These are phyloP conservation scores for Alligator mississippiensis DNA, from an alignment of 2,113 vertebrate species.

Conservation along the genomic window DNA sequence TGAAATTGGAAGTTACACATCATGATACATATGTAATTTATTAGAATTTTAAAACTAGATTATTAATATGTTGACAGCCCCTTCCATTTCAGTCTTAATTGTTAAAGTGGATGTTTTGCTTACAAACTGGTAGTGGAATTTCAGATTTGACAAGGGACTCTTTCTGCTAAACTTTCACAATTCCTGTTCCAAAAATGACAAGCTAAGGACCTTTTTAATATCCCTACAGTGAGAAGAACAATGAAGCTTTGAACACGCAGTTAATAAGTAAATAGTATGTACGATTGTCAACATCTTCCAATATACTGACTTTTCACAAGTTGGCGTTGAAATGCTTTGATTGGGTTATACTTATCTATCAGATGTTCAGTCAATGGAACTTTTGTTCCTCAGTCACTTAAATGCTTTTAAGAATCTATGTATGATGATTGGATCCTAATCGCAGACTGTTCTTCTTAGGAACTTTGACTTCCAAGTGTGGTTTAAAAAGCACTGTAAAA, in stretches of 20 bases:
- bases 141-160: neutral
- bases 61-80: neutral
- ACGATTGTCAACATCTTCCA: neutral
- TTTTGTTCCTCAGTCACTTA: neutral
- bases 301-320: neutral
- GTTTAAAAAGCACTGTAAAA: neutral
- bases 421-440: neutral
- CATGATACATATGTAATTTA: neutral
- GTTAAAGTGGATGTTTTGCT: neutral
- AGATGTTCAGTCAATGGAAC: neutral
- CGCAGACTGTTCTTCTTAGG: neutral
- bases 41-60: neutral
- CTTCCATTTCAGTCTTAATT: fast-evolving
- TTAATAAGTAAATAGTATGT: neutral
- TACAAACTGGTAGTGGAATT: neutral
- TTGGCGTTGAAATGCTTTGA: neutral
- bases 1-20: neutral
- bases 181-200: neutral
- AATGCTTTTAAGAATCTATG: neutral
- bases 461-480: neutral
- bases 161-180: neutral
- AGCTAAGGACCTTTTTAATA: neutral
- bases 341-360: neutral
- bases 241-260: neutral
- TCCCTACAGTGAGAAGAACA: neutral